Percentiles rank a stretch among this genome's conserved stretches.
Evolutionary conservation across 2,113 vertebrate species (phyloP).

Genomic region (Meles meles): DNA sequence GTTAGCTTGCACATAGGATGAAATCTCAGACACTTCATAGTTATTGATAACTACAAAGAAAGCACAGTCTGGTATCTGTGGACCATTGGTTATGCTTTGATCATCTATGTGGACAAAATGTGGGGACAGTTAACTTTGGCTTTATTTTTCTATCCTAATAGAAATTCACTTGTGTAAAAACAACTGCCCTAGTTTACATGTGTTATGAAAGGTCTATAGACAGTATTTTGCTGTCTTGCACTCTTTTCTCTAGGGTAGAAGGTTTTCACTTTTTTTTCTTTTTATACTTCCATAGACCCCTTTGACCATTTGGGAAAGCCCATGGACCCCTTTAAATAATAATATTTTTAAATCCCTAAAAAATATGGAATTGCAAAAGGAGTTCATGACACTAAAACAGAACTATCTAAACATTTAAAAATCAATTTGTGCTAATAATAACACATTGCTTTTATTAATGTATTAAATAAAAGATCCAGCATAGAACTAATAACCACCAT

Average conservation of each 20-base stretch:
- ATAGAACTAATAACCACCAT: background rate
- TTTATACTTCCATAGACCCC: background rate
- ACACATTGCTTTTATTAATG: background rate
- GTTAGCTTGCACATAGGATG: background rate
- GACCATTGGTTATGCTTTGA: background rate
- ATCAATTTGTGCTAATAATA: background rate
- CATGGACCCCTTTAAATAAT: background rate
- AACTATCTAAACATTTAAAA: slow-evolving; percentile 17
- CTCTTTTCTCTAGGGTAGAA: background rate
- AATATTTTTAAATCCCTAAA: background rate
- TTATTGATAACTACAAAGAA: background rate
- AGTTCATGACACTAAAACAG: background rate
- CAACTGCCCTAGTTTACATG: background rate
- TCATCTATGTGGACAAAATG: background rate
- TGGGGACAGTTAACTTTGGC: background rate
- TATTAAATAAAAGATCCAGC: background rate
- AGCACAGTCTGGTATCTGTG: background rate
- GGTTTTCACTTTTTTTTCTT: background rate
- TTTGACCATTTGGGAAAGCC: background rate
- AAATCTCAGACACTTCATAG: background rate
- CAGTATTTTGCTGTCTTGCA: background rate
- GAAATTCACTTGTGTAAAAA: background rate
- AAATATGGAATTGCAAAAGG: background rate
- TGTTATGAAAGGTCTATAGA: background rate
- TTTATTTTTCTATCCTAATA: background rate